Evolutionary conservation across 2,113 vertebrate genomes (phyloP).

Genomic region (Diadophis punctatus): DNA sequence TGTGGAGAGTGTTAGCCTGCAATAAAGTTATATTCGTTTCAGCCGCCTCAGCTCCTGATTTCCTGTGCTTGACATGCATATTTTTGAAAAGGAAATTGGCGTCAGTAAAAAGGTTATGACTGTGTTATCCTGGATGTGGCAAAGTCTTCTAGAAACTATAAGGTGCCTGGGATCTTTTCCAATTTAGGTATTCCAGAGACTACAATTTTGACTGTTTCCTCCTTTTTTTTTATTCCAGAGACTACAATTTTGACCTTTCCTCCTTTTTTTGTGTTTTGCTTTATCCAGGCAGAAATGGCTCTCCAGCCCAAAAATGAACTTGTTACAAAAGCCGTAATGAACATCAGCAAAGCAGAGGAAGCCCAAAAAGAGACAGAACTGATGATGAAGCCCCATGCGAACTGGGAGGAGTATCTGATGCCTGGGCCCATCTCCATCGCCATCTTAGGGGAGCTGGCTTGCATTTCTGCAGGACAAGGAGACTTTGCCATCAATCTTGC

Average conservation of each 20-base stretch:
- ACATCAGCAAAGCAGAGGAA: conserved; percentile 23
- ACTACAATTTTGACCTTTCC: neutral
- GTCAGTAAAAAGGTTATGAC: neutral
- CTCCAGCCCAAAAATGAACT: neutral
- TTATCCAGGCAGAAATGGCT: neutral
- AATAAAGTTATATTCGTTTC: neutral
- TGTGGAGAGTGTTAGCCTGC: too few relatives aligned
- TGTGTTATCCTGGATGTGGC: neutral
- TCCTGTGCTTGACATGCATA: neutral
- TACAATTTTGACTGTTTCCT: neutral
- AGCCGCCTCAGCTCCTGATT: too few relatives aligned
- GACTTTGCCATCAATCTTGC: conserved; percentile 49
- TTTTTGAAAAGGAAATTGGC: neutral
- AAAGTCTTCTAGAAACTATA: neutral
- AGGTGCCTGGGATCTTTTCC: neutral
- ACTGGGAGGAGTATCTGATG: conserved; percentile 58
- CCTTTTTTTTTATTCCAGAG: neutral
- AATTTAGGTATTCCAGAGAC: neutral
- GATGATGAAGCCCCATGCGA: conserved; percentile 50
- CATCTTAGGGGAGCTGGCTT: conserved; percentile 51
- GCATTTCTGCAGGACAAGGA: conserved; percentile 28
- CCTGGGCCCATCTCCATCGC: conserved; percentile 55
- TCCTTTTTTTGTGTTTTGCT: neutral
- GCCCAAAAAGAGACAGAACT: conserved; percentile 34
- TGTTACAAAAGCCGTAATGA: neutral